Conservation (phyloP, 2,113 vertebrate genomes). For the Canis aureus region DNA sequence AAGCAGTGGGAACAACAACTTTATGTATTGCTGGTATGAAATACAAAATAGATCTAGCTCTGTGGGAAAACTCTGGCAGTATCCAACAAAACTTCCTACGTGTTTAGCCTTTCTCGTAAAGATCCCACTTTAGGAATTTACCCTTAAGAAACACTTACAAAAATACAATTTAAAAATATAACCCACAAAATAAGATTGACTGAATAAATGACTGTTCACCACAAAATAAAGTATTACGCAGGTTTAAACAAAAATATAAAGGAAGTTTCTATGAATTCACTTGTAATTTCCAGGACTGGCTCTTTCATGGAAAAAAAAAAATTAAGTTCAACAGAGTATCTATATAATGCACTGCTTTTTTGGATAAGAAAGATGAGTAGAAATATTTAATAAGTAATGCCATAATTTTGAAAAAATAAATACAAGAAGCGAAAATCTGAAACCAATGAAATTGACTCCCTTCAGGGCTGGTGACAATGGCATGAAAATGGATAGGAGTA, state of each 20-base stretch:
- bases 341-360: not conserved
- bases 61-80: not conserved
- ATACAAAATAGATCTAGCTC: not conserved
- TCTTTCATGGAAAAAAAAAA: not conserved
- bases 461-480: no score
- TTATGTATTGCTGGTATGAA: not conserved
- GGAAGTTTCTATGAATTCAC: not conserved
- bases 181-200: not conserved
- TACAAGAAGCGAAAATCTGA: not conserved
- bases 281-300: not conserved
- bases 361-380: not conserved
- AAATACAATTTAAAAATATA: not conserved
- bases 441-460: not conserved
- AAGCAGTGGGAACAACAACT: not conserved
- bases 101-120: not conserved
- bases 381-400: not conserved
- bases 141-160: not conserved
- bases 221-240: not conserved
- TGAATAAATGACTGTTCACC: not conserved
- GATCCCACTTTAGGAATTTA: not conserved
- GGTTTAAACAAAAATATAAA: not conserved
- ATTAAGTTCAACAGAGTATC: not conserved
- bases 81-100: not conserved
- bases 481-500: not conserved
- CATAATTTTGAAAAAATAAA: constrained; percentile 23